Percentiles rank a stretch among this genome's conserved stretches.
These are phyloP conservation scores for Trachurus trachurus DNA, from an alignment of 2,797 vertebrate species.

Conservation along the genomic window DNA sequence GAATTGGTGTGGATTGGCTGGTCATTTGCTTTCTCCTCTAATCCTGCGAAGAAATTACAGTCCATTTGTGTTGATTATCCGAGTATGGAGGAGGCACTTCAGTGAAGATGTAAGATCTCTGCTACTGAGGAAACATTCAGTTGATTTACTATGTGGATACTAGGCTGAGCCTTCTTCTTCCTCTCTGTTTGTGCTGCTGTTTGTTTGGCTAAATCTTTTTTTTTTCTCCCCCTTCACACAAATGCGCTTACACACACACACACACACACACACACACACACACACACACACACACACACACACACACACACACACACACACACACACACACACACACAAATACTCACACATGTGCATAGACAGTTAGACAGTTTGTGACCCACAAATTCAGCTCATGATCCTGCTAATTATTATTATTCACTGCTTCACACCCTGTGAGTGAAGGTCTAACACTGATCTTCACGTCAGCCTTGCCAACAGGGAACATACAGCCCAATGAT, in stretches of 20 bases:
- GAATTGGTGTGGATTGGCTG: slow-evolving; percentile 66
- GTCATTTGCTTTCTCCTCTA: slow-evolving; percentile 74
- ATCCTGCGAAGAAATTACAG: slow-evolving; percentile 69
- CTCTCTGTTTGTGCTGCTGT: slow-evolving; percentile 58
- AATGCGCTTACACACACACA: neutral
- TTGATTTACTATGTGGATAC: slow-evolving; percentile 57
- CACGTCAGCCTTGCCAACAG: slow-evolving; percentile 81
- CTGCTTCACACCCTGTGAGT: slow-evolving; percentile 82
- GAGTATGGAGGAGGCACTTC: slow-evolving; percentile 63
- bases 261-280: slow-evolving; percentile 16
- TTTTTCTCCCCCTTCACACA: neutral
- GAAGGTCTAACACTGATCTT: slow-evolving; percentile 83
- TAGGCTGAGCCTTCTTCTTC: slow-evolving; percentile 25
- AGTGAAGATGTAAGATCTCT: slow-evolving; percentile 60
- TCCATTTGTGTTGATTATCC: slow-evolving; percentile 77
- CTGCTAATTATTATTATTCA: slow-evolving; percentile 89
- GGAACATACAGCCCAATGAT: slow-evolving; percentile 82
- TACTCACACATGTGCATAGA: slow-evolving; percentile 28
- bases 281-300: slow-evolving; percentile 11
- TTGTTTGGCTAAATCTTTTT: slow-evolving; percentile 24
- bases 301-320: slow-evolving; percentile 17
- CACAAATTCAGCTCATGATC: slow-evolving; percentile 87
- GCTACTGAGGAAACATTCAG: slow-evolving; percentile 54
- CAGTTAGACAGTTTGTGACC: slow-evolving; percentile 80
- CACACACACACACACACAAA: slow-evolving; percentile 4